Evolutionary conservation across 2,888 invertebrate genomes (phyloP), one percentile per base, ranked within the genome.

Genomic region (Elegia similella): DNA sequence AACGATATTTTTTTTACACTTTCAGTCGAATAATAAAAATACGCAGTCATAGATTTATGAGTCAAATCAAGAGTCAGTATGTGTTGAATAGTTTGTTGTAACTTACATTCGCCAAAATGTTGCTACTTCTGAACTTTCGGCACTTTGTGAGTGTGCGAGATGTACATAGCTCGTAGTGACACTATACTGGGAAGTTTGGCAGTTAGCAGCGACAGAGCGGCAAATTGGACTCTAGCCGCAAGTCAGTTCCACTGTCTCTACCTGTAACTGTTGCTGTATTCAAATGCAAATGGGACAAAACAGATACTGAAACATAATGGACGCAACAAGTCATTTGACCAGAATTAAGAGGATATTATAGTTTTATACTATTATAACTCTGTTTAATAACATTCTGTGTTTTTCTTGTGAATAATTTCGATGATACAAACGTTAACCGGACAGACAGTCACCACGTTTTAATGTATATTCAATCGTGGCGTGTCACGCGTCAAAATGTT

Each of bases 151-250:
- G n/a, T 12, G 38, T 38, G 38, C 38, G 12, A 38, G n/a, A 38
- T 38, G n/a, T 38, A 38, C 38, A 23, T 23, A 23, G 23, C 23
- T 38, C 8, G 1, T n/a, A 38, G 60, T 54, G 62, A 57, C 59
- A 42, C 54, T 59, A 52, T 60, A 61, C 62, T 62, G 63, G 64
- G 61, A 70, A 68, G 63, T 72, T 72, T 61, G 57, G 60, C 54
- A 60, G 63, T 63, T 63, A 65, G 60, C 68, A 64, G 69, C 73
- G 71, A 70, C 71, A 63, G 65, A 71, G 69, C 73, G 72, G 70
- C 71, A 73, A 76, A 75, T 77, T 77, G 63, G 65, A 71, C 70
- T 64, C 59, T 59, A 58, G 52, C 57, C 50, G 56, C 57, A 58
- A 69, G 69, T 70, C 67, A 70, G 67, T 59, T 59, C 59, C 63